Percentiles rank a stretch among this genome's conserved stretches.
Conservation (phyloP, 2,888 invertebrate species). For the Meandrusa payeni region DNA sequence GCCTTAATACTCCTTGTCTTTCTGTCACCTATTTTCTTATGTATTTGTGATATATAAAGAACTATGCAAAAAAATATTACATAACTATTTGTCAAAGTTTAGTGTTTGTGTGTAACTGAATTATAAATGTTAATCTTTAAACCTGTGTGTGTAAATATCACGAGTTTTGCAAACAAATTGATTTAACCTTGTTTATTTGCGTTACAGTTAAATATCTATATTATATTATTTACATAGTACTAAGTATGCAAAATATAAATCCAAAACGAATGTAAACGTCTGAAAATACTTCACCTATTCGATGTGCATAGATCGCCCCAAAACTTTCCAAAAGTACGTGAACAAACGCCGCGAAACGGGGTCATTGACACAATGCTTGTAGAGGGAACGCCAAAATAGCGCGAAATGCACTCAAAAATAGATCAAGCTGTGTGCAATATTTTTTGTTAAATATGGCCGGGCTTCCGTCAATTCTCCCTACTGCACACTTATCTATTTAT, state of each 20-base stretch:
- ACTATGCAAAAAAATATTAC: too few relatives aligned
- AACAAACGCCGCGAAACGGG: slow-evolving; percentile 74
- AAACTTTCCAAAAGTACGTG: slow-evolving; percentile 77
- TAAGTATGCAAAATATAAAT: neutral
- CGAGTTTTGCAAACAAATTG: too few relatives aligned
- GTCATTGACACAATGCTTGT: slow-evolving; percentile 75
- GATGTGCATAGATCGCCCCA: slow-evolving; percentile 56
- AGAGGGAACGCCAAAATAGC: slow-evolving; percentile 81
- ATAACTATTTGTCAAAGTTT: too few relatives aligned
- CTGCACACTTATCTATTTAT: slow-evolving; percentile 18
- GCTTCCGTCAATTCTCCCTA: slow-evolving; percentile 52
- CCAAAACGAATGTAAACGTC: slow-evolving; percentile 4
- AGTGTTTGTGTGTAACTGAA: too few relatives aligned
- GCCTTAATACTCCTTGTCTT: too few relatives aligned
- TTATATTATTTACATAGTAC: too few relatives aligned
- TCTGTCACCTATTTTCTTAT: too few relatives aligned
- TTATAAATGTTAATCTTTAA: too few relatives aligned
- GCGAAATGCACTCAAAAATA: slow-evolving; percentile 80
- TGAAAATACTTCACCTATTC: slow-evolving; percentile 40
- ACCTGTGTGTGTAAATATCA: too few relatives aligned
- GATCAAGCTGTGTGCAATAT: slow-evolving; percentile 77
- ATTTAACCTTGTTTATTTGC: too few relatives aligned
- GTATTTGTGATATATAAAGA: too few relatives aligned
- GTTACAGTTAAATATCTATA: too few relatives aligned
- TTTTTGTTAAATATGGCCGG: slow-evolving; percentile 61